A percentile compares a stretch with the other conserved stretches of the same genome.
These are phyloP conservation scores for Etheostoma spectabile DNA, from an alignment of 2,113 vertebrate genomes.

Conservation along the genomic window DNA sequence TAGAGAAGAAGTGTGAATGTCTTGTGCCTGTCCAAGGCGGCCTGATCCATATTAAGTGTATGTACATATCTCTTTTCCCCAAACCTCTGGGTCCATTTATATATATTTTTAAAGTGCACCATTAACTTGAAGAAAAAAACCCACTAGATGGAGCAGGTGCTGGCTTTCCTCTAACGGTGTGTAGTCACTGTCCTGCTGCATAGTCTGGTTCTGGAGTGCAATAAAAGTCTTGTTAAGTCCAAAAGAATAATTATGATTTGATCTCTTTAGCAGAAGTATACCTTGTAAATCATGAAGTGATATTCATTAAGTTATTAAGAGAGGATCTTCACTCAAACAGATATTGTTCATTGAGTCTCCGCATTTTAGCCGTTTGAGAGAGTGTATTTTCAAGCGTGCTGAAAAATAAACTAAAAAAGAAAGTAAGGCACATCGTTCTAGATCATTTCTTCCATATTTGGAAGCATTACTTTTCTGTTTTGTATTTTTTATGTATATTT, in stretches of 20 bases:
- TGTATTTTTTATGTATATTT: conserved; percentile 81
- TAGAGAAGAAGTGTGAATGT: conserved; percentile 76
- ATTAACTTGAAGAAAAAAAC: conserved; percentile 31
- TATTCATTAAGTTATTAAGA: conserved; percentile 36
- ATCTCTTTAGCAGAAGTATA: conserved; percentile 26
- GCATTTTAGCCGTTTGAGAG: conserved; percentile 11
- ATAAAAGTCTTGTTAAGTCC: conserved; percentile 53
- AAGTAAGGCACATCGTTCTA: conserved; percentile 69
- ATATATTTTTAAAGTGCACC: conserved; percentile 54
- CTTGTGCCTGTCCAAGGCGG: conserved; percentile 74
- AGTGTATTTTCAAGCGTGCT: conserved; percentile 50
- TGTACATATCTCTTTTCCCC: conserved; percentile 60
- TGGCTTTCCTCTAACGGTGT: conserved; percentile 7
- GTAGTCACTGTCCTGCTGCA: conserved; percentile 8
- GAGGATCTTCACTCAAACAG: conserved; percentile 7
- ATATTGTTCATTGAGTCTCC: conserved; percentile 13
- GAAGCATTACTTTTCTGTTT: conserved; percentile 76
- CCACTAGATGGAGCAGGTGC: conserved; percentile 33
- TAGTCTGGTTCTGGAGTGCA: conserved; percentile 67
- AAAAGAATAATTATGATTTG: conserved; percentile 39
- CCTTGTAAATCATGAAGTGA: conserved; percentile 44
- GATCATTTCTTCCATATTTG: conserved; percentile 85
- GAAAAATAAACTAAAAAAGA: conserved; percentile 38
- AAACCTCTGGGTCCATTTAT: conserved; percentile 34
- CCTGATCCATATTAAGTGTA: conserved; percentile 63